Evolutionary conservation across 2,888 invertebrate species (phyloP).

Genomic region (Dasypogon diadema): DNA sequence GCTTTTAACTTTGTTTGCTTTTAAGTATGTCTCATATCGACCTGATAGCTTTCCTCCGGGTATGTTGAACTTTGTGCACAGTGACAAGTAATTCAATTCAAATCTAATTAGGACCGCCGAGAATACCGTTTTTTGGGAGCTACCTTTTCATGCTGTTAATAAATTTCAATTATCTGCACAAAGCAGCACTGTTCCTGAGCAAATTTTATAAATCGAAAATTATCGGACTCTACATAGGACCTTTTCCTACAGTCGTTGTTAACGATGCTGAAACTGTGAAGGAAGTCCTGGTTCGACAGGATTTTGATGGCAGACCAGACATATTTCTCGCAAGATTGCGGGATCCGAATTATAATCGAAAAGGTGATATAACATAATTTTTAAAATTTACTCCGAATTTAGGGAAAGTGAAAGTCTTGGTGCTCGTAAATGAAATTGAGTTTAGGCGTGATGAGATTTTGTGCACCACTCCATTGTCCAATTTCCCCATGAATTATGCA

Average conservation of each 20-base stretch:
- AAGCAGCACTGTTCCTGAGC: conserved; percentile 70
- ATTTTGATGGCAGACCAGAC: conserved; percentile 74
- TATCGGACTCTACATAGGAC: conserved; percentile 73
- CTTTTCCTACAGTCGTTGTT: conserved; percentile 69
- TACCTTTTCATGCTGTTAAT: conserved; percentile 73
- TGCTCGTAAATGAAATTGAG: too few relatives aligned
- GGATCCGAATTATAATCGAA: conserved; percentile 65
- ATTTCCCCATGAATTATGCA: too few relatives aligned
- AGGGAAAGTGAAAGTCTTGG: too few relatives aligned
- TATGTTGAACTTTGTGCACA: conserved; percentile 60
- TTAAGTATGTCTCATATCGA: conserved; percentile 67
- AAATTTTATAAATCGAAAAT: conserved; percentile 74
- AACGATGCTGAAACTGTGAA: conserved; percentile 72
- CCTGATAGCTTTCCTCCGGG: conserved; percentile 74
- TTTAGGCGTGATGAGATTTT: too few relatives aligned
- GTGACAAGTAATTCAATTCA: conserved; percentile 13
- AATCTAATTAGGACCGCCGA: conserved; percentile 72
- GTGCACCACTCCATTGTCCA: too few relatives aligned
- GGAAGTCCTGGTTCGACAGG: conserved; percentile 72
- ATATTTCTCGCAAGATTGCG: conserved; percentile 70
- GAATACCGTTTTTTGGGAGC: conserved; percentile 74
- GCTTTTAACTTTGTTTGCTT: conserved; percentile 65
- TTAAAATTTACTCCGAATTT: too few relatives aligned
- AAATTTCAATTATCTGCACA: conserved; percentile 70
- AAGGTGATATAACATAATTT: conserved; percentile 59